Base-by-base conservation (phyloP, 2,113 vertebrate species). In the Urocitellus parryii region DNA sequence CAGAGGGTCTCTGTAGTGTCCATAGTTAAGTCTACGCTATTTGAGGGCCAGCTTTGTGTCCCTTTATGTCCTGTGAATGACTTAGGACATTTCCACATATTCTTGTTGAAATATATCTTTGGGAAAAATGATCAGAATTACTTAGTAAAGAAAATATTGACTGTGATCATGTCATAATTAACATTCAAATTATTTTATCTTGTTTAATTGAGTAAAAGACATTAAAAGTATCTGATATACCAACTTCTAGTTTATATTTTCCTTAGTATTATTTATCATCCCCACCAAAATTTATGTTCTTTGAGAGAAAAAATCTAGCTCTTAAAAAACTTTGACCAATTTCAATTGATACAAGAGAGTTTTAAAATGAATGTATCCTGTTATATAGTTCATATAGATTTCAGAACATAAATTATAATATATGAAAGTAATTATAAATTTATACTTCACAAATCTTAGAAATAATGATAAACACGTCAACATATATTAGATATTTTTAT, bases 301-400 rank as follows among this genome's bases (percentile, higher is more conserved):
- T 17, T 53, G 61, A 72, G 29, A 85, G 6, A 45, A 88, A 77
- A 29, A 67, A 32, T 7, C 6, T 83, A 78, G 22, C 56, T 93
- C 56, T 58, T 86, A 12, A 87, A 92, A 88, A 76, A n/a, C 68
- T 48, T 29, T n/a, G 79, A 73, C 6, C 34, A 79, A 90, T 51
- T 48, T 89, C 58, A 91, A 37, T 16, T 68, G 90, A n/a, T 74
- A 78, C 13, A 89, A 74, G 9, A 14, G 12, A 73, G 27, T 70
- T 96, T 97, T 74, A 74, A 90, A 90, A 96, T 39, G 32, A 91
- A 61, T 32, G 34, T 82, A 48, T 45, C 1, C 7, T 72, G 34
- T 83, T 73, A 83, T 56, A 24, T 63, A 37, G 24, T 18, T 48
- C 45, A 77, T 25, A 17, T 67, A 25, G 51, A 32, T 2, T 82